These are phyloP conservation scores for Oophaga pumilio DNA, from an alignment of 2,113 vertebrate species.

Conservation along the genomic window DNA sequence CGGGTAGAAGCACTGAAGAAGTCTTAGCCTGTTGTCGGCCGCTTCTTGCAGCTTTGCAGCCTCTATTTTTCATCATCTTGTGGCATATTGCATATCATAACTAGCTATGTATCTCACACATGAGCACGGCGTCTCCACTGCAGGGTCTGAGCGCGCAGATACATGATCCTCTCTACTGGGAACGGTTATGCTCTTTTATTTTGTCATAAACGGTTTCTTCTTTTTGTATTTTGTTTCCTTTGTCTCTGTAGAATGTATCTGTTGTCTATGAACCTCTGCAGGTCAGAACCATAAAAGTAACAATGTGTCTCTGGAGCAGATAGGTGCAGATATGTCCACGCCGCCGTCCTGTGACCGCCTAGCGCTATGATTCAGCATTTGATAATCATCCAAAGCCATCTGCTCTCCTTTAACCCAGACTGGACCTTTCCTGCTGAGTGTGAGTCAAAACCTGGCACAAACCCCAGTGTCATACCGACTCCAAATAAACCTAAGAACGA, in stretches of 20 bases:
- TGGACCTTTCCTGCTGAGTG: conserved; percentile 10
- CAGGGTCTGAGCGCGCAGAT: too few species aligned
- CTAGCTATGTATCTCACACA: too few species aligned
- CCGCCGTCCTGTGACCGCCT: not conserved
- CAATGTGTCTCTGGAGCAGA: not conserved
- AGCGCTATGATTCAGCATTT: conserved; percentile 34
- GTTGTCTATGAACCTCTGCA: not conserved
- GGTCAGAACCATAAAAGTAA: not conserved
- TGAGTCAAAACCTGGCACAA: conserved; percentile 18
- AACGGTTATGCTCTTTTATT: too few species aligned
- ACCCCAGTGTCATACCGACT: not conserved
- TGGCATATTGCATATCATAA: too few species aligned
- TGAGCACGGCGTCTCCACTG: too few species aligned
- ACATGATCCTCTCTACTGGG: too few species aligned
- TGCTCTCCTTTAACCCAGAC: conserved; percentile 28
- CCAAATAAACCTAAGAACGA: conserved; percentile 15
- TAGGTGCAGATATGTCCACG: not conserved
- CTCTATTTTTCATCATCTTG: too few species aligned
- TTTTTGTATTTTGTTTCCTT: too few species aligned
- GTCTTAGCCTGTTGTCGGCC: too few species aligned
- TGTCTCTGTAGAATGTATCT: not conserved
- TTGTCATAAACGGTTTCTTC: too few species aligned
- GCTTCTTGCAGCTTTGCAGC: too few species aligned
- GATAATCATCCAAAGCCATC: conserved; percentile 37
- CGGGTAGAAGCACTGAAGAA: too few species aligned